A percentile compares a stretch with the other conserved stretches of the same genome.
Evolutionary conservation across 1,140 invertebrate genomes (phyloP).

Genomic region (Habropoda laboriosa): DNA sequence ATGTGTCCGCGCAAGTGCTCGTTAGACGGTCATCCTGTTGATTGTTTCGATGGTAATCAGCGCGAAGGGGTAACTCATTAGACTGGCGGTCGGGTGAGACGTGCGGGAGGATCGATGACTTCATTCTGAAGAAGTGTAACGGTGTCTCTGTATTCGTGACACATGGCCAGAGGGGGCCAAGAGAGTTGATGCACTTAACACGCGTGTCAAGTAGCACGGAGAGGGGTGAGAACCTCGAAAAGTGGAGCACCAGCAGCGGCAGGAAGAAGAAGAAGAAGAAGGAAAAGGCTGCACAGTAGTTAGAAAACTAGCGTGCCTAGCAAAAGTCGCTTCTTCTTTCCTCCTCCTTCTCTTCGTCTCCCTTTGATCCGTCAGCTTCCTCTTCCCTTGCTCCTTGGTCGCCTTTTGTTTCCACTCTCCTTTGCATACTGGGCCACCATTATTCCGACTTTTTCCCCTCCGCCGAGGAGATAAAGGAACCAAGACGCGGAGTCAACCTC

Average conservation of each 20-base stretch:
- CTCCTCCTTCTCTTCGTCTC: neutral
- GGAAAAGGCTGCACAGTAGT: conserved; percentile 40
- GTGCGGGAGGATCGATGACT: conserved; percentile 27
- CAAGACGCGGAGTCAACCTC: conserved; percentile 31
- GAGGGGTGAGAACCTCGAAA: conserved; percentile 65
- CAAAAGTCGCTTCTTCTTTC: neutral
- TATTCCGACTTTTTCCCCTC: conserved; percentile 23
- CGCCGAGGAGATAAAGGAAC: conserved; percentile 24
- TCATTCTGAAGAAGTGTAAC: neutral
- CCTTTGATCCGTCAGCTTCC: neutral
- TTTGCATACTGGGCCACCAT: conserved; percentile 38
- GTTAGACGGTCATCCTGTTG: conserved; percentile 7
- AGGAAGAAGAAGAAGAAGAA: conserved; percentile 55
- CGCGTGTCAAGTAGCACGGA: conserved; percentile 69
- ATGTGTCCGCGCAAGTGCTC: neutral
- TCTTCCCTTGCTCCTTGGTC: neutral
- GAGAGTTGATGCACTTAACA: conserved; percentile 65
- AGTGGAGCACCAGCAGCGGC: conserved; percentile 60
- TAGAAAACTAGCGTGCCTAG: conserved; percentile 9
- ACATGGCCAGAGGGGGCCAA: neutral
- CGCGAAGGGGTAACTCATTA: conserved; percentile 12
- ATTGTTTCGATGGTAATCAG: conserved; percentile 15
- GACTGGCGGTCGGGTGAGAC: neutral
- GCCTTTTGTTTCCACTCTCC: conserved; percentile 13
- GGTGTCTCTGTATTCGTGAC: neutral